Conservation (phyloP, 2,888 invertebrate genomes). For the Balanococcus diminutus region DNA sequence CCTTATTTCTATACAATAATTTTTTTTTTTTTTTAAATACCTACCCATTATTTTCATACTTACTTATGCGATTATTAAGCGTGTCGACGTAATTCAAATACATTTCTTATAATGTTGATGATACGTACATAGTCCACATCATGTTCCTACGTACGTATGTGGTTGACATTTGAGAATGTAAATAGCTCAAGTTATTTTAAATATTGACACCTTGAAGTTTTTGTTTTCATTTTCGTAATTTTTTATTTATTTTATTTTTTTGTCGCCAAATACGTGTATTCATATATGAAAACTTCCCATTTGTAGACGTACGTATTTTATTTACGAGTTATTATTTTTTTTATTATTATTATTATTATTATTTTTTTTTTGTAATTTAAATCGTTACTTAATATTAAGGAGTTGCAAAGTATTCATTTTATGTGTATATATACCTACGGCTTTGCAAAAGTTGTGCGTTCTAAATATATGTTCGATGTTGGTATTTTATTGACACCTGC, state of each 20-base stretch:
- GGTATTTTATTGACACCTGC: not conserved
- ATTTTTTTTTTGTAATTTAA: not conserved
- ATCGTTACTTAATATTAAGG: not conserved
- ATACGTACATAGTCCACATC: too few species aligned
- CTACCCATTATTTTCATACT: too few species aligned
- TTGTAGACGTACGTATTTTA: not conserved
- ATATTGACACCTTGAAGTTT: not conserved
- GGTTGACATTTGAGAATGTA: not conserved
- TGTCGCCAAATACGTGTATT: not conserved
- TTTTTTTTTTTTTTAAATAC: not conserved
- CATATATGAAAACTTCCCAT: not conserved
- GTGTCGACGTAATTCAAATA: too few species aligned
- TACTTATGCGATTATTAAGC: too few species aligned
- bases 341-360: too few species aligned
- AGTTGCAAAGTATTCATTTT: not conserved
- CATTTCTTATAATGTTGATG: too few species aligned
- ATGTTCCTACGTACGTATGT: too few species aligned
- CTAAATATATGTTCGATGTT: constrained; percentile 21
- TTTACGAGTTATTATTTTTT: not conserved
- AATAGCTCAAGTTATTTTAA: not conserved
- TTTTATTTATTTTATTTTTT: too few species aligned
- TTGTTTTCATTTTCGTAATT: not conserved
- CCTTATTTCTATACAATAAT: not conserved
- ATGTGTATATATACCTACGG: constrained; percentile 11
- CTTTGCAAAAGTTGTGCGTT: not conserved